Conservation (phyloP, 1,140 invertebrate genomes). For the Cyclina sinensis region DNA sequence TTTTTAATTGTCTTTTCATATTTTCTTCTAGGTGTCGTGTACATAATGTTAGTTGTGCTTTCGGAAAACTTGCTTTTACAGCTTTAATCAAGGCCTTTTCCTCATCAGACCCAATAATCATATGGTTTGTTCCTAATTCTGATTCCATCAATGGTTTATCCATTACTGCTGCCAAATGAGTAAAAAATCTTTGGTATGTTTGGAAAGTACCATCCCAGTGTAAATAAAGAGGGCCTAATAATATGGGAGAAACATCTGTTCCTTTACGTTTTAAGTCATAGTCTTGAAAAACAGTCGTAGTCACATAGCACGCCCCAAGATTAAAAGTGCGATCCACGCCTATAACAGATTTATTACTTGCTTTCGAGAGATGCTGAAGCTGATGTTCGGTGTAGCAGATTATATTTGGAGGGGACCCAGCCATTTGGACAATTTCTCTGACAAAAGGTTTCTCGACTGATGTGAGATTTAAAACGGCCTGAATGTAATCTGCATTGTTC, state of each 20-base stretch:
- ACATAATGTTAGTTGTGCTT: conserved; percentile 25
- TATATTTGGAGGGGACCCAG: not conserved
- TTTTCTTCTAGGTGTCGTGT: conserved; percentile 59
- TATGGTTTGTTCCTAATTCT: conserved; percentile 8
- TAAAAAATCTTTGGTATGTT: conserved; percentile 51
- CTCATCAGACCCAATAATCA: conserved; percentile 56
- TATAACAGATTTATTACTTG: not conserved
- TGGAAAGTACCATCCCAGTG: conserved; percentile 57
- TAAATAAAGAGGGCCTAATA: conserved; percentile 49
- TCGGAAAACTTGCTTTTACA: conserved; percentile 8
- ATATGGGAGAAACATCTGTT: conserved; percentile 31
- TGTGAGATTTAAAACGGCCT: conserved; percentile 41
- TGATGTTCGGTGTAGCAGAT: conserved; percentile 26
- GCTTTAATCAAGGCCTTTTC: conserved; percentile 47
- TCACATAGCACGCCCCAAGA: conserved; percentile 54
- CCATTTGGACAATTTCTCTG: conserved; percentile 9
- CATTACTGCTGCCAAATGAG: conserved; percentile 11
- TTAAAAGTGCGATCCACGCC: conserved; percentile 36
- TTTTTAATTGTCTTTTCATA: conserved; percentile 37
- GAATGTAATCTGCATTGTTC: conserved; percentile 31
- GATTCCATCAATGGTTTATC: not conserved
- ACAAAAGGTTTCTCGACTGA: not conserved
- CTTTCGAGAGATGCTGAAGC: not conserved
- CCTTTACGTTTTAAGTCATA: conserved; percentile 41
- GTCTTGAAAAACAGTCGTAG: conserved; percentile 42